Evolutionary conservation across 2,797 vertebrate genomes (phyloP).

Genomic region (Sebastes diploproa): DNA sequence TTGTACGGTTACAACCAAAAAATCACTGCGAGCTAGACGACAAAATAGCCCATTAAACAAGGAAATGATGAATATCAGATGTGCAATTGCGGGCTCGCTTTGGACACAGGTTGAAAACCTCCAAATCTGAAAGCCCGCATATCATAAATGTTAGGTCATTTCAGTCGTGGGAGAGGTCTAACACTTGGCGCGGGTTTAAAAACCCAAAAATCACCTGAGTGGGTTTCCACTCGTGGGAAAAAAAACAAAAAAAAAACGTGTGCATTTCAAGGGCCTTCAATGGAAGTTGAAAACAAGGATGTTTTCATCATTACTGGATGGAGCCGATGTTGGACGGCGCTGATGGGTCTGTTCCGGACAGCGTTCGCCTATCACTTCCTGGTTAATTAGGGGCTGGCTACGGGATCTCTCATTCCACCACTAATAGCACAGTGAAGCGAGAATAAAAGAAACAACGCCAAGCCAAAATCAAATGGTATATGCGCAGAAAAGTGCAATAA

Average conservation of each 20-base stretch:
- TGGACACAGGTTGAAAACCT: constrained; percentile 71
- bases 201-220: constrained; percentile 32
- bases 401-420: constrained; percentile 42
- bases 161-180: constrained; percentile 19
- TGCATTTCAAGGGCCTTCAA: constrained; percentile 4
- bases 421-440: constrained; percentile 48
- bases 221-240: background rate
- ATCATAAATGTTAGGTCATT: constrained; percentile 45
- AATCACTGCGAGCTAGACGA: constrained; percentile 51
- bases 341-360: constrained; percentile 34
- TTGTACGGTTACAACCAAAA: constrained; percentile 41
- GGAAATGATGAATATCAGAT: constrained; percentile 74
- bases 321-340: background rate
- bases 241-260: background rate
- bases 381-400: constrained; percentile 53
- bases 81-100: constrained; percentile 63
- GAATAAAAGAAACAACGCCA: constrained; percentile 24
- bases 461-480: constrained; percentile 41
- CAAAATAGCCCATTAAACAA: constrained; percentile 61
- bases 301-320: constrained; percentile 57
- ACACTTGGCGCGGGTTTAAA: constrained; percentile 10
- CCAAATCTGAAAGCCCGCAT: constrained; percentile 28
- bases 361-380: constrained; percentile 38
- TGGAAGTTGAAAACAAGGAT: constrained; percentile 7
- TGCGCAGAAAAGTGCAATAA: constrained; percentile 13